Evolutionary conservation across 2,797 vertebrate genomes (phyloP), one percentile per base, ranked within the genome.

Genomic region (Notolabrus celidotus): DNA sequence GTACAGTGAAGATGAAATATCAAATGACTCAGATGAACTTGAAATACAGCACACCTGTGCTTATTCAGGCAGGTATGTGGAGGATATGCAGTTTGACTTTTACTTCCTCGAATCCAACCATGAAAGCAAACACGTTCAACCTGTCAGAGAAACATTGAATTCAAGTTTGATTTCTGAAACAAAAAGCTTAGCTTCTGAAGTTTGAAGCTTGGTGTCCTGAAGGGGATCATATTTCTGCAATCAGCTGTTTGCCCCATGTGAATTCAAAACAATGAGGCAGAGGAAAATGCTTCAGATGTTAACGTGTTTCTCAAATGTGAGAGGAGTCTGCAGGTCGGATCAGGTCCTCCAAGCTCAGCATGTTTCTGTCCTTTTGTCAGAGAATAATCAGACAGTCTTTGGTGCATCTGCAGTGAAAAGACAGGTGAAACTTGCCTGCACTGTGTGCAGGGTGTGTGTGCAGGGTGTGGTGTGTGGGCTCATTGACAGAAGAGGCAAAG

Each of bases 391-490:
- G 12, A 20, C 23, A 15, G 45, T 46, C 20, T 46, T 6, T 15
- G 22, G 5, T 6, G 20, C 11, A 20, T 6, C 20, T 43, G 29
- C 29, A 31, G 4, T 31, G 43, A 46, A 49, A 49, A n/a, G 16
- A 29, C 47, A 19, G 17, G 17, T 33, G 50, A 52, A 52, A 52
- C 27, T 19, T 5, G 16, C 49, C 49, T 33, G 49, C 9, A 17
- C 22, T 49, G 46, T 49, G 46, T 47, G 45, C n/a, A 23, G 45
- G 23, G 45, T 46, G 43, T 46, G 23, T 25, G 25, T 29, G 45
- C 22, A 14, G 45, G 20, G 45, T 14, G 45, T 23, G 45, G 45
- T 45, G 42, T n/a, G n/a, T 47, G 45, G 11, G 22, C 20, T 19
- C 42, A 20, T 39, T 27, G 25, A 27, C 25, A 27, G 25, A 3